These are phyloP conservation scores for Darevskia nairensis DNA, from an alignment of 2,797 vertebrate genomes.

Conservation along the genomic window DNA sequence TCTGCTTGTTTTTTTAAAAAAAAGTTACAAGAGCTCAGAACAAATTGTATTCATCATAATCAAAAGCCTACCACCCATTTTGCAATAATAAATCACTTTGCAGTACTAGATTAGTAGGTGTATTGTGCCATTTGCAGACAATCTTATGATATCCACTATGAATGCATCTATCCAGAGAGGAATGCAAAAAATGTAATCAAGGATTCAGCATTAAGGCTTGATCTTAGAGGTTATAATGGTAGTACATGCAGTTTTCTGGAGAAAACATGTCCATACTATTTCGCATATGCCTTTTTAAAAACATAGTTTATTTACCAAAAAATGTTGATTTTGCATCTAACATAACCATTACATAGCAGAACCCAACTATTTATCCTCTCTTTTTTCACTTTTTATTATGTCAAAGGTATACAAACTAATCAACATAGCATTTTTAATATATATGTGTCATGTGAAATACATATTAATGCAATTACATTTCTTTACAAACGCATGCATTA, in stretches of 20 bases:
- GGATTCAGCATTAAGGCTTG: neutral
- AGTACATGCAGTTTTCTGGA: neutral
- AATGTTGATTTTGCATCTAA: neutral
- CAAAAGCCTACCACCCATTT: neutral
- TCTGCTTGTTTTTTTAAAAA: neutral
- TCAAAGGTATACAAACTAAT: neutral
- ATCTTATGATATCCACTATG: neutral
- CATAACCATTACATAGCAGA: neutral
- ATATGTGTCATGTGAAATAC: neutral
- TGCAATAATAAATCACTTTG: neutral
- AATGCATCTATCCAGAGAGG: neutral
- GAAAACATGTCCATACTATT: neutral
- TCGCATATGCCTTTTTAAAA: no score
- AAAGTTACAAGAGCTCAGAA: neutral
- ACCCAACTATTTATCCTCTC: neutral
- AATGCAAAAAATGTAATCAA: slow-evolving; percentile 10
- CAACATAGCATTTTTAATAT: neutral
- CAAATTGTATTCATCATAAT: neutral
- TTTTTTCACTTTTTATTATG: neutral
- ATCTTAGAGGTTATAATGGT: neutral
- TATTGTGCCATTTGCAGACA: neutral
- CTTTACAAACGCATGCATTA: neutral
- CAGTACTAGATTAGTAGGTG: neutral
- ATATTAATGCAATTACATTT: neutral
- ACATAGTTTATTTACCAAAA: neutral